Base-by-base conservation (phyloP, 2,888 invertebrate genomes). In the Urechis unicinctus region DNA sequence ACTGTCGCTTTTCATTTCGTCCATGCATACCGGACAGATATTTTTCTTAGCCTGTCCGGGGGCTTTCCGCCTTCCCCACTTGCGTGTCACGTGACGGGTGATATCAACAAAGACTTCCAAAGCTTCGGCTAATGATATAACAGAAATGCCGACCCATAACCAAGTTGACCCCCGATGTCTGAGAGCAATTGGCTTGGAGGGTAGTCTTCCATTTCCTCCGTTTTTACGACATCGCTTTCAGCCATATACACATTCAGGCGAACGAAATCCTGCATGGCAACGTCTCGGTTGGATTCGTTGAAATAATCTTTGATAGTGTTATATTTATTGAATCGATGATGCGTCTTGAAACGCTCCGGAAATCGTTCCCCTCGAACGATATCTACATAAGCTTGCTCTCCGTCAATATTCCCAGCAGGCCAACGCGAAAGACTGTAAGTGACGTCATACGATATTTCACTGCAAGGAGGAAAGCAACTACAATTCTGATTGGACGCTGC, bases 351-450 rank as follows among this genome's bases (percentile, higher is more conserved):
- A 9, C 36, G 9, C 17, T 36, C 36, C 9, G 36, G 9, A 36
- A 36, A 36, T 36, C 17, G 9, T 13, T 9, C 36, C 17, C 17
- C 36, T 9, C 9, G 9, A 17, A 36, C 36, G 9, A 59, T 59
- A 31, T 57, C 59, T 9, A 59, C 43, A 50, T 59, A 59, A 6
- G 59, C 59, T 28, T 56, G 55, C 41, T 59, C 59, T 2, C 59
- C 59, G 17, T 59, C 59, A 31, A 57, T 57, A 36, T 53, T 48
- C 25, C 50, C 48, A 2, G 59, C 59, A 1, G 59, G 59, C 59
- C 59, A 59, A 24, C 51, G 51, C 6, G 59, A 56, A 2, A 59
- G 53, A 30, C 56, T 56, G 41, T 59, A 59, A n/a, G 59, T 59
- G 30, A 59, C 50, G 31, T 59, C 59, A 45, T 59, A 59, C 17